Percentiles rank a stretch among this genome's conserved stretches.
Conservation (phyloP, 2,888 invertebrate genomes). For the Eueremaeus valkanovi region DNA sequence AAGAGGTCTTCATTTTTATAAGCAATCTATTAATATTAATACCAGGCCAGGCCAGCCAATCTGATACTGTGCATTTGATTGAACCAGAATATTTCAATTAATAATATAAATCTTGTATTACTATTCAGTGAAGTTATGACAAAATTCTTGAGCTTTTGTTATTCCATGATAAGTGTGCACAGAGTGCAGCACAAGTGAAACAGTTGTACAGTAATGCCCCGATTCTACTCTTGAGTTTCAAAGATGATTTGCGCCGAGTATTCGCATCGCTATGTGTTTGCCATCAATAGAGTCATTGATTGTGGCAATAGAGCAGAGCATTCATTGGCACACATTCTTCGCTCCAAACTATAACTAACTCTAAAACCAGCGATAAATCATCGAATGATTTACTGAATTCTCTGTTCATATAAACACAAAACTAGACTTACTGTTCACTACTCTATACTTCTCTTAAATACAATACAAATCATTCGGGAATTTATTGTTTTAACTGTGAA, state of each 20-base stretch:
- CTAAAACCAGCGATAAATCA: not conserved
- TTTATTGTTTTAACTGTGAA: not conserved
- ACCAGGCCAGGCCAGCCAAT: too few species aligned
- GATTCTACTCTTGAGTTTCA: not conserved
- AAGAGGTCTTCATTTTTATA: too few species aligned
- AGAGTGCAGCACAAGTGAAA: not conserved
- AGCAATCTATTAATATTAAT: too few species aligned
- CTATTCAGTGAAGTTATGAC: too few species aligned
- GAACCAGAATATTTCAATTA: too few species aligned
- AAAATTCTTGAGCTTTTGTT: too few species aligned
- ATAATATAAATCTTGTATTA: too few species aligned
- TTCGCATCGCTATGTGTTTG: not conserved
- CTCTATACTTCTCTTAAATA: not conserved
- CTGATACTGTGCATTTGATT: too few species aligned
- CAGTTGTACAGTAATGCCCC: not conserved
- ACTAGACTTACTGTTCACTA: not conserved
- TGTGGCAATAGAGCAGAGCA: not conserved
- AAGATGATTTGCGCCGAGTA: not conserved
- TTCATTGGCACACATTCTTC: conserved; percentile 19
- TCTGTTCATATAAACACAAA: not conserved
- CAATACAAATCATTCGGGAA: not conserved
- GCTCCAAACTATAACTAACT: not conserved
- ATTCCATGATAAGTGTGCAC: not conserved
- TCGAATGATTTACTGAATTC: conserved; percentile 1
- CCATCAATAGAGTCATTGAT: conserved; percentile 25